These are phyloP conservation scores for Magallana nippona DNA, from an alignment of 2,888 invertebrate genomes.

Conservation along the genomic window DNA sequence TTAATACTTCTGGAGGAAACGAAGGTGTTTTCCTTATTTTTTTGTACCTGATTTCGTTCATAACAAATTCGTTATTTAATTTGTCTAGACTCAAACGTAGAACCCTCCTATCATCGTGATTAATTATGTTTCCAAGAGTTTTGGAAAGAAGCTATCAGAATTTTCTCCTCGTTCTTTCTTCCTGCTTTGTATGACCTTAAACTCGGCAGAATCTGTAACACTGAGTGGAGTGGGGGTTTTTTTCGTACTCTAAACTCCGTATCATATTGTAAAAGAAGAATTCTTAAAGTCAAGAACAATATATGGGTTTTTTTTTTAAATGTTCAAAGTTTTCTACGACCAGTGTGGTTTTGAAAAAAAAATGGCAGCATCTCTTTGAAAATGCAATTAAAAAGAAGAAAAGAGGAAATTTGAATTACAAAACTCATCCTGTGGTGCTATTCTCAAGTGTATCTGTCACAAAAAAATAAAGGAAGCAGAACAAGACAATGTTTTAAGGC, in stretches of 20 bases:
- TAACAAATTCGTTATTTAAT: conserved; percentile 18
- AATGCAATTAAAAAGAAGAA: conserved; percentile 6
- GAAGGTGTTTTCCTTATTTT: neutral
- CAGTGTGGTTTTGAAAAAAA: neutral
- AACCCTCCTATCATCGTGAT: conserved; percentile 15
- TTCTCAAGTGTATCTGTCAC: too few relatives aligned
- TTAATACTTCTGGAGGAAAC: neutral
- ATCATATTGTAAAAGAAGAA: neutral
- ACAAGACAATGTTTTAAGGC: too few relatives aligned
- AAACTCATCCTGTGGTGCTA: too few relatives aligned
- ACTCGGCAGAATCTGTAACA: neutral
- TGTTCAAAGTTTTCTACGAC: neutral
- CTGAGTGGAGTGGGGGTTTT: neutral
- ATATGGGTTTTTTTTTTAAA: neutral
- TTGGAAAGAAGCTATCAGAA: conserved; percentile 15
- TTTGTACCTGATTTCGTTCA: neutral
- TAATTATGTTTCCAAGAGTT: conserved; percentile 26
- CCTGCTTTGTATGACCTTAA: neutral
- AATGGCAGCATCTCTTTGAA: too few relatives aligned
- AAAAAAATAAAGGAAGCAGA: too few relatives aligned
- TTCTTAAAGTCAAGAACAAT: neutral
- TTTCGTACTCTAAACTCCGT: neutral
- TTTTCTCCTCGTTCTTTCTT: neutral
- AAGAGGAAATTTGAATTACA: neutral
- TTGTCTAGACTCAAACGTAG: conserved; percentile 21